These are phyloP conservation scores for Tetragonula clypearis DNA, from an alignment of 1,140 invertebrate genomes.

Conservation along the genomic window DNA sequence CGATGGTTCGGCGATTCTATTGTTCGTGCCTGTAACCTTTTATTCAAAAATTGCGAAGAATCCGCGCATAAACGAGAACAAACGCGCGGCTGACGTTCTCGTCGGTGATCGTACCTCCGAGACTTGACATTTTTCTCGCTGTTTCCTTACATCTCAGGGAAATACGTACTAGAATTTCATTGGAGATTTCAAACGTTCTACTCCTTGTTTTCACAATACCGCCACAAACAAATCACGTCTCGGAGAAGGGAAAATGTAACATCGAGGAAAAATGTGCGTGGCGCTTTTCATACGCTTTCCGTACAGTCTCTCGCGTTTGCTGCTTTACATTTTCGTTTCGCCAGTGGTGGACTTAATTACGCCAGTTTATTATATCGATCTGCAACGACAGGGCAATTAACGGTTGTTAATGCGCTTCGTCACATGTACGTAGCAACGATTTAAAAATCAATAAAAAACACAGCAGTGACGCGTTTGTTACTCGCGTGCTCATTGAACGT, in stretches of 20 bases:
- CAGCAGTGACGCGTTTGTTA: not conserved
- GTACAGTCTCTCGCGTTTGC: too few relatives aligned
- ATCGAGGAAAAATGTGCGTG: not conserved
- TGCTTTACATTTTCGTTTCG: not conserved
- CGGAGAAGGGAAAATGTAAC: not conserved
- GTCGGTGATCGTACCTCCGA: not conserved
- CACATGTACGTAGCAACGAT: not conserved
- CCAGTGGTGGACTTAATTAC: not conserved
- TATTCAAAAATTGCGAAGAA: not conserved
- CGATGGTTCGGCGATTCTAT: not conserved
- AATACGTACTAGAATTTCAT: not conserved
- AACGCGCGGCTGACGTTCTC: not conserved
- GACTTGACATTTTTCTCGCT: not conserved
- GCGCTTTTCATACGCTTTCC: not conserved
- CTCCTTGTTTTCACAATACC: not conserved
- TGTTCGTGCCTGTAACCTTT: not conserved
- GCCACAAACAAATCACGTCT: not conserved
- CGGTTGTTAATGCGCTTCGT: not conserved
- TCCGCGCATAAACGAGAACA: not conserved
- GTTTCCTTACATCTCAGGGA: not conserved
- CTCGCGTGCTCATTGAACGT: not conserved
- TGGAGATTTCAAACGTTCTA: not conserved
- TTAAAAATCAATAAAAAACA: slow-evolving; percentile 21
- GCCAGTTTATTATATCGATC: not conserved
- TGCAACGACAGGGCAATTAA: slow-evolving; percentile 5